Percentiles rank a stretch among this genome's conserved stretches.
phyloP scores from a whole-genome alignment of 2,113 vertebrate species.

The Bombycilla garrulus region DNA sequence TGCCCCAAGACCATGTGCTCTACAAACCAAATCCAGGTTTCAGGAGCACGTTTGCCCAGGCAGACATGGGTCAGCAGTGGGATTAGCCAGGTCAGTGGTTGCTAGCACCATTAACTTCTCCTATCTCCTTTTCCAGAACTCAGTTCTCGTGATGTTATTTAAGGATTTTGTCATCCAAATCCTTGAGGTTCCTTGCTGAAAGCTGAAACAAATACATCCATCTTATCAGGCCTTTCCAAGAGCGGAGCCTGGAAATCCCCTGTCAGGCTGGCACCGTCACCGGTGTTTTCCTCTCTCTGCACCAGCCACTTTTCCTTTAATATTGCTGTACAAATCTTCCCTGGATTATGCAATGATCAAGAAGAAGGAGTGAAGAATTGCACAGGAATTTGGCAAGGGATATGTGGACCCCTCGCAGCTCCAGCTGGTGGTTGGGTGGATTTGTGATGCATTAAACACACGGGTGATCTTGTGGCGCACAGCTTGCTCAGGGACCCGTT shows the following conservation, averaged over 20 bases:
- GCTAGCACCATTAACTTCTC: neutral
- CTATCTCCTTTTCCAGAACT: neutral
- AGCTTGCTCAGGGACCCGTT: neutral
- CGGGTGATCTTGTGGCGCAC: neutral
- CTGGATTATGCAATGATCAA: neutral
- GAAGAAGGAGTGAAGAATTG: neutral
- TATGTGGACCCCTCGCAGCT: neutral
- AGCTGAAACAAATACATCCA: neutral
- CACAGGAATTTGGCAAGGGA: neutral
- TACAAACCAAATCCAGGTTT: neutral
- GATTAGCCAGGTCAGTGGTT: neutral
- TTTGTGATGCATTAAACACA: rapidly evolving
- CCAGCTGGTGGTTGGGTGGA: neutral
- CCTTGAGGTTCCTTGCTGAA: neutral
- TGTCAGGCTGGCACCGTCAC: neutral
- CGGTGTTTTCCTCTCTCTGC: neutral
- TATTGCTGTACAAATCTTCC: neutral
- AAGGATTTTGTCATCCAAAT: neutral
- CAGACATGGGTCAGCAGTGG: neutral
- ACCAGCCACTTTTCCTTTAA: neutral
- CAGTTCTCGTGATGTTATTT: neutral
- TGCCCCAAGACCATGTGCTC: neutral
- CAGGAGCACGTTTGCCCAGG: neutral
- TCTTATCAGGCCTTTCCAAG: neutral
- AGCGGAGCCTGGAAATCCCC: neutral